A percentile compares a stretch with the other conserved stretches of the same genome.
These are phyloP conservation scores for Beaufortia kweichowensis DNA, from an alignment of 2,113 vertebrate genomes.

Conservation along the genomic window DNA sequence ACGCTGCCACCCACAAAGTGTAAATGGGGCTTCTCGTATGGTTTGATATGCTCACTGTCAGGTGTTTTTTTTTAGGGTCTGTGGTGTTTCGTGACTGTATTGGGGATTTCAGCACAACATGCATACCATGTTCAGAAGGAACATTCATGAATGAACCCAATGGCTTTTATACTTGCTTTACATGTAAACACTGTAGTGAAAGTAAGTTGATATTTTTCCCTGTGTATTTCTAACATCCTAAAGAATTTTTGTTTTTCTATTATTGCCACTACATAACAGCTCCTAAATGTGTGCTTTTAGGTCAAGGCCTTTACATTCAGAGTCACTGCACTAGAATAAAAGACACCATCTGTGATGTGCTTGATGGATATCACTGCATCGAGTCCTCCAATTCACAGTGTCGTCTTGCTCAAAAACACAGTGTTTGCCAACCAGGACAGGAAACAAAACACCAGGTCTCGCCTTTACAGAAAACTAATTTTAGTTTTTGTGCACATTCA, in stretches of 20 bases:
- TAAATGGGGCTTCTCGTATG: too few species aligned
- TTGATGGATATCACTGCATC: constrained; percentile 41
- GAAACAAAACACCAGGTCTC: constrained; percentile 38
- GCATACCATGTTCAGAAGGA: constrained; percentile 34
- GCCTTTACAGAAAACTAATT: not conserved
- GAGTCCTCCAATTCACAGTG: not conserved
- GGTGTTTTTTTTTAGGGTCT: constrained; percentile 33
- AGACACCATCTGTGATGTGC: constrained; percentile 24
- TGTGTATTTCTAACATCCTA: not conserved
- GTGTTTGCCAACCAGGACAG: constrained; percentile 33
- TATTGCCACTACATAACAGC: not conserved
- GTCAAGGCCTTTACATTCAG: constrained; percentile 11
- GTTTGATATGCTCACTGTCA: not conserved
- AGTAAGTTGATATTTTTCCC: constrained; percentile 25
- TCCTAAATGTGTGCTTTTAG: not conserved
- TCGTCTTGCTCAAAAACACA: constrained; percentile 2
- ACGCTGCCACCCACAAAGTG: too few species aligned
- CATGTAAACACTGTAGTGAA: constrained; percentile 45
- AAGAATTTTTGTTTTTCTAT: not conserved
- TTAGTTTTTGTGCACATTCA: too few species aligned
- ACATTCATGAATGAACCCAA: constrained; percentile 52
- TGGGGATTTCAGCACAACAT: constrained; percentile 40
- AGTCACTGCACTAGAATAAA: not conserved
- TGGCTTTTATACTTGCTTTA: constrained; percentile 14
- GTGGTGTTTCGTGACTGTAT: constrained; percentile 18